Evolutionary conservation across 1,140 invertebrate genomes (phyloP), one percentile per base, ranked within the genome.

Genomic region (Phymastichus coffea): DNA sequence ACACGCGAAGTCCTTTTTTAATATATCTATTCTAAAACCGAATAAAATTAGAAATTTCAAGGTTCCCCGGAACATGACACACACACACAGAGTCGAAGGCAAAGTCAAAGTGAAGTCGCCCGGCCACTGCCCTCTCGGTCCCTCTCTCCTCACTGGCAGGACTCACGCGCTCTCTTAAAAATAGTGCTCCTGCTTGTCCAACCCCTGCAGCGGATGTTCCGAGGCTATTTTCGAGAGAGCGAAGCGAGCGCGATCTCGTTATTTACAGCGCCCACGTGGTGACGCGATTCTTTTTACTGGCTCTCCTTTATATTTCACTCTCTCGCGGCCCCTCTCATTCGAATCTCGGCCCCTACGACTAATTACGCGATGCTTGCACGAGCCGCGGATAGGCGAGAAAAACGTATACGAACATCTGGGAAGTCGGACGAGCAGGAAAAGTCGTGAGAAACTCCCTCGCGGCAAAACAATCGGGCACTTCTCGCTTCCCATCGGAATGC

Each of bases 141-240:
- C 3, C 25, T 17, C 14, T 33, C 51, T 7, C 17, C 4, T n/a
- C 47, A 37, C 26, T 30, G 55, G 41, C 49, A 25, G 46, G 46
- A 30, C 55, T 14, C 35, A 3, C 14, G 26, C 44, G 19, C 26
- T 30, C 26, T 48, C 26, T 48, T 66, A 70, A 70, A 73, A 73
- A 71, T 73, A 73, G 71, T 70, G 49, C 44, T 63, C 28, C 49
- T 54, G 65, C 15, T 33, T 33, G 43, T 57, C 52, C 57, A 64
- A 62, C 65, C 63, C 63, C 65, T 65, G 58, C 63, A 64, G 66
- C 67, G 66, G 67, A 70, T 72, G 62, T 65, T 48, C 40, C 58
- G 46, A 51, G 66, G 67, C 66, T 69, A 69, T 69, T 69, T 65
- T 66, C n/a, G n/a, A n/a, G n/a, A n/a, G n/a, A 59, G 66, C 56